Evolutionary conservation across 1,140 invertebrate species (phyloP), one percentile per base, ranked within the genome.

Genomic region (Dinoponera quadriceps): DNA sequence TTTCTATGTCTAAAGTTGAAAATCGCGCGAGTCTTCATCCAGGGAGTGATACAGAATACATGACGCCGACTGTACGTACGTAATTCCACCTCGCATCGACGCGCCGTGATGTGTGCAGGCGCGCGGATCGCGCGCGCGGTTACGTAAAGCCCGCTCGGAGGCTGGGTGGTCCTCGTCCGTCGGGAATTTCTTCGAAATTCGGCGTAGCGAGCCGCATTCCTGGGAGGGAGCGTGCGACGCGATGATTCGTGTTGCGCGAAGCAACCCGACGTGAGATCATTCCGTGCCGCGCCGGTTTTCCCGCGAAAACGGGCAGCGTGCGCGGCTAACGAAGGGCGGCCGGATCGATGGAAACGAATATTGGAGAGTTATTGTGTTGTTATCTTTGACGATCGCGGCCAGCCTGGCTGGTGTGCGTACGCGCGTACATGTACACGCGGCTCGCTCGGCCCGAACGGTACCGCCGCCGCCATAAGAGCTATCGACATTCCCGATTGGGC

Each of bases 401-500:
- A 9, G 68, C 38, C 48, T 55, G n/a, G n/a, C 18, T 69, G 49
- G 63, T 33, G 25, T 69, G 22, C 33, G 29, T 29, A 20, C 33
- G 38, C 38, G 22, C 29, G n/a, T n/a, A n/a, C n/a, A 63, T 29
- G 22, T 33, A 69, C 63, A 29, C 11, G 82, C 44, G 62, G 62
- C 73, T 74, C 72, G 87, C 82, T 88, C 66, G 72, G 75, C 65
- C 85, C 72, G 87, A 88, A 74, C 74, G 85, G 71, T 71, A 82
- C 77, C 74, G 82, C 86, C 59, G 85, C 73, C 48, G 63, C 74
- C 49, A 73, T 84, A 49, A 88, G 80, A 90, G 83, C 59, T 92
- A 92, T 92, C 91, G 88, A 90, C 90, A 92, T 91, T 93, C 91
- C 89, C 91, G 90, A 91, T 92, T 92, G 90, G 88, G 83, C 85